Evolutionary conservation across 1,140 invertebrate species (phyloP).

Genomic region (Drosophila ananassae): DNA sequence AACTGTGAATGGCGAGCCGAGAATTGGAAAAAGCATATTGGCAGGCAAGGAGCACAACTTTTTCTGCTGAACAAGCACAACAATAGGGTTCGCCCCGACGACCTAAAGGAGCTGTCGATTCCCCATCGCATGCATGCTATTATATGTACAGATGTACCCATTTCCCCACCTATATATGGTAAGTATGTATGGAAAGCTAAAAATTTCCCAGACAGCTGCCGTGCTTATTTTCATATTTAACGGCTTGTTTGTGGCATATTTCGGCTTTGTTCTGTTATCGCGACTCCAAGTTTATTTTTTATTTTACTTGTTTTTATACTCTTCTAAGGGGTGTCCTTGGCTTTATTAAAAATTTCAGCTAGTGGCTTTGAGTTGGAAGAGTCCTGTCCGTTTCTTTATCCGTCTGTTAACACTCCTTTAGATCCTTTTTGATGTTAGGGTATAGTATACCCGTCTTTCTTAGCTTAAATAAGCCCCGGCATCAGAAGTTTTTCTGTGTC

Average conservation of each 20-base stretch:
- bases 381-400: no score
- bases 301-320: not conserved
- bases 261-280: conserved; percentile 35
- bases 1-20: not conserved
- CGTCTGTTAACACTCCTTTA: no score
- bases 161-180: not conserved
- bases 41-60: conserved; percentile 25
- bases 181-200: not conserved
- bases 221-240: conserved; percentile 68
- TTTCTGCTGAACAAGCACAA: conserved; percentile 51
- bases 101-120: conserved; percentile 44
- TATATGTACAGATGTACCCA: not conserved
- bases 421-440: not conserved
- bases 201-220: conserved; percentile 21
- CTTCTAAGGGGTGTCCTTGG: not conserved
- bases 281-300: conserved; percentile 9
- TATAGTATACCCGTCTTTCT: conserved; percentile 15
- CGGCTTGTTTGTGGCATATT: conserved; percentile 53
- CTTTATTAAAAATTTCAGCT: no score
- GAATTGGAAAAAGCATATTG: conserved; percentile 54
- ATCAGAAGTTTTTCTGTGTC: conserved; percentile 57
- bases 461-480: conserved; percentile 68
- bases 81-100: conserved; percentile 20
- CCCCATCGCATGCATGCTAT: not conserved
- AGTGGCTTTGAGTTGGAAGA: no score